phyloP scores from a whole-genome alignment of 1,140 invertebrate genomes.

The Zaprionus inermis region DNA sequence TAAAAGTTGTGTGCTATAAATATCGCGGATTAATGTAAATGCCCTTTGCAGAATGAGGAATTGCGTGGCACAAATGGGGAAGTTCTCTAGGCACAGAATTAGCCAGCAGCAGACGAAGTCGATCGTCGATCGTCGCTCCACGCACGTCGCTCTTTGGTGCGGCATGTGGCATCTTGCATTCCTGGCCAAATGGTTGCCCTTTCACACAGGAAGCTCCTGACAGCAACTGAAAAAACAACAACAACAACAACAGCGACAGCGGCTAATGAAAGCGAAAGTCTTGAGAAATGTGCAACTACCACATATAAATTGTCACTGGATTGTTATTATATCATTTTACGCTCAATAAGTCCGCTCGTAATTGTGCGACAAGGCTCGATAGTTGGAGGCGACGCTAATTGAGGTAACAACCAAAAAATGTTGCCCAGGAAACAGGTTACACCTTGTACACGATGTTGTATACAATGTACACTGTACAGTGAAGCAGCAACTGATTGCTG shows the following conservation, averaged over 20 bases:
- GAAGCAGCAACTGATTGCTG: background rate
- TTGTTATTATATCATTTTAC: conserved; percentile 58
- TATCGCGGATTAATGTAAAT: conserved; percentile 62
- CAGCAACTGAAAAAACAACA: conserved; percentile 14
- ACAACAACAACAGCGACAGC: background rate
- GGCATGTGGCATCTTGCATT: conserved; percentile 26
- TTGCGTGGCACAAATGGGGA: conserved; percentile 48
- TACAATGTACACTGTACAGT: background rate
- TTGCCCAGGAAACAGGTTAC: conserved; percentile 52
- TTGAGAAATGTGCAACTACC: conserved; percentile 23
- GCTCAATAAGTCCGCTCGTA: conserved; percentile 53
- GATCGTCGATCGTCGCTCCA: background rate
- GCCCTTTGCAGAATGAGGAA: conserved; percentile 67
- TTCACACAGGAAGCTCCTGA: conserved; percentile 56
- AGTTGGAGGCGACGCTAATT: conserved; percentile 48
- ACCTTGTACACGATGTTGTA: background rate
- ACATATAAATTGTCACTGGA: conserved; percentile 39
- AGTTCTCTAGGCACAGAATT: conserved; percentile 53
- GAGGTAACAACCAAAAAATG: conserved; percentile 35
- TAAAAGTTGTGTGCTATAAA: conserved; percentile 52
- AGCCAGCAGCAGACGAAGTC: conserved; percentile 25
- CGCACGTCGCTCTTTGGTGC: no score
- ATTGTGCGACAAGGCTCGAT: conserved; percentile 37
- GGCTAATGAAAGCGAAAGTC: conserved; percentile 45
- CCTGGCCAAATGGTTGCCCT: conserved; percentile 38